Conservation (phyloP, 1,140 invertebrate species). For the Megathymus violae region DNA sequence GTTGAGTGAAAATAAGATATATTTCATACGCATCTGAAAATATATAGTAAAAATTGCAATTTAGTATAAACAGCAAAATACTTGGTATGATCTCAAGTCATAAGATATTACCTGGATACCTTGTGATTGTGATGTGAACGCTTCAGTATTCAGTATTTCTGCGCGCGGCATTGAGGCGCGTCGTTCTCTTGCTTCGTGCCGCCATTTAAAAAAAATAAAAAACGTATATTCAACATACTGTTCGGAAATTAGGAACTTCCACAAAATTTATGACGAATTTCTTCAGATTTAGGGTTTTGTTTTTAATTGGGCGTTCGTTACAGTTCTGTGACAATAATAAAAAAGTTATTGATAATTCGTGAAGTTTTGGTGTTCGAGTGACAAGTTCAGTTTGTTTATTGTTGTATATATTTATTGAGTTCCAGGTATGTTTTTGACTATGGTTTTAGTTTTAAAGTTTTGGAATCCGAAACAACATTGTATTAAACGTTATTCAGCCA, state of each 20-base stretch:
- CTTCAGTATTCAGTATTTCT: conserved; percentile 47
- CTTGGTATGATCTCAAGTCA: conserved; percentile 2
- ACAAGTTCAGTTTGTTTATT: conserved; percentile 19
- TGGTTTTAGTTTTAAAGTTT: not conserved
- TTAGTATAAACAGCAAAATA: too few species aligned
- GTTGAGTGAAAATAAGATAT: too few species aligned
- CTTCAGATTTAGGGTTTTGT: not conserved
- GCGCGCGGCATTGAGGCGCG: conserved; percentile 57
- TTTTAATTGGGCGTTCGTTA: not conserved
- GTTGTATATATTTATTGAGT: conserved; percentile 1
- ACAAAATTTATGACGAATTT: conserved; percentile 9
- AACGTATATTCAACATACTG: conserved; percentile 32
- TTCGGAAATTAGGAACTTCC: conserved; percentile 21
- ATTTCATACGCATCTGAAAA: too few species aligned
- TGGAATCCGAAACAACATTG: not conserved
- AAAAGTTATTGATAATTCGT: conserved; percentile 7
- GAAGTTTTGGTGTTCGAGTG: conserved; percentile 17
- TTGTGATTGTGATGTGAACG: conserved; percentile 1
- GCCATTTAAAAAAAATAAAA: conserved; percentile 51
- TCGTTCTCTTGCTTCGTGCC: conserved; percentile 42
- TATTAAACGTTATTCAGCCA: conserved; percentile 3
- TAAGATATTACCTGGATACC: not conserved
- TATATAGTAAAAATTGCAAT: too few species aligned
- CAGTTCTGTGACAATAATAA: conserved; percentile 9
- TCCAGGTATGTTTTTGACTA: conserved; percentile 5